These are phyloP conservation scores for Pygmarrhopalites habei DNA, from an alignment of 1,140 invertebrate genomes.

Conservation along the genomic window DNA sequence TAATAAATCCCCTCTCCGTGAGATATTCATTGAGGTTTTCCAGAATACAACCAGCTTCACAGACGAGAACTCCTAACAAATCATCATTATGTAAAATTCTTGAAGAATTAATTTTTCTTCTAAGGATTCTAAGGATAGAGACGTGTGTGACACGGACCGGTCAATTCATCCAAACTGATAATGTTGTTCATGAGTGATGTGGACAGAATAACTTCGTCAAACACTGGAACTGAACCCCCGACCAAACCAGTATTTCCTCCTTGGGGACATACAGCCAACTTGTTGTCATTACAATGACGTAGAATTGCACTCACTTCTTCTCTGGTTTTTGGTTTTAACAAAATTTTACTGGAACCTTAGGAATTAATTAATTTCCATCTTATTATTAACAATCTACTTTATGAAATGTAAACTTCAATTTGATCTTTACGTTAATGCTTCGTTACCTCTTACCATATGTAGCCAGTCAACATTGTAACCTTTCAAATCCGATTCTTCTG, in stretches of 20 bases:
- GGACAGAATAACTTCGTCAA: constrained; percentile 91
- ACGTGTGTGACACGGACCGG: too few species aligned
- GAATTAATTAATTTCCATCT: too few species aligned
- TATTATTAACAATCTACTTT: too few species aligned
- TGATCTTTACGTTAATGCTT: too few species aligned
- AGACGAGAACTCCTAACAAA: constrained; percentile 73
- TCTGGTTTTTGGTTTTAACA: constrained; percentile 68
- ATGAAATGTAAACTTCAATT: too few species aligned
- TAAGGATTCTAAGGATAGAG: too few species aligned
- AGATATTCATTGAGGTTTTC: constrained; percentile 75
- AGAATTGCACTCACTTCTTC: constrained; percentile 81
- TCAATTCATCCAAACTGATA: constrained; percentile 68
- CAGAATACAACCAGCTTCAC: constrained; percentile 87
- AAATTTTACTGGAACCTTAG: constrained; percentile 49
- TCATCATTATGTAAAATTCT: too few species aligned
- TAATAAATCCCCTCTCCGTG: constrained; percentile 65
- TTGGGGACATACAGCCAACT: constrained; percentile 79
- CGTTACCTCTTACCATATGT: constrained; percentile 82
- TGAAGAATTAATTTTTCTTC: too few species aligned
- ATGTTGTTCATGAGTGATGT: constrained; percentile 81
- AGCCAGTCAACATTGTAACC: constrained; percentile 89
- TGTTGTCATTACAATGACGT: constrained; percentile 71
- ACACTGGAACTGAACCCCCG: constrained; percentile 87
- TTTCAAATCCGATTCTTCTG: constrained; percentile 64
- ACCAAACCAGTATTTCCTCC: constrained; percentile 91